Evolutionary conservation across 2,113 vertebrate genomes (phyloP), one percentile per base, ranked within the genome.

Genomic region (Mus musculus): DNA sequence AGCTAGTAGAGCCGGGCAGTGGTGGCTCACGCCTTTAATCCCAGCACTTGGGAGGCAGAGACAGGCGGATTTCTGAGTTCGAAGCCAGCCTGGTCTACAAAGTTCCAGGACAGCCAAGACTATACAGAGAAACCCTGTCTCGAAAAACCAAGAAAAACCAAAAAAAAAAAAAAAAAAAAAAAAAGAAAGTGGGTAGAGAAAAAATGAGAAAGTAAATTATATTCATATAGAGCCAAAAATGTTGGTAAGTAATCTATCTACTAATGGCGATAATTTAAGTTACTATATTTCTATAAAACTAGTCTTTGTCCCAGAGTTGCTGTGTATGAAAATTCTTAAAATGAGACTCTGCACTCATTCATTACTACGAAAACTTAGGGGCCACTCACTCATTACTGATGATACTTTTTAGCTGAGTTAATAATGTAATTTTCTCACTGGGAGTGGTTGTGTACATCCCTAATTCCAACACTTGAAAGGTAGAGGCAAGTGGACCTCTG

Each of bases 201-300:
- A 93, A 92, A 13, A 30, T 39, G 2, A 67, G 28, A 81, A 65
- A 49, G 59, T 33, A 59, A 78, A 76, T 91, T 93, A 61, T 2
- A 87, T 82, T 22, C n/a, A 93, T 56, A 46, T 7, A 88, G 39
- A 94, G 39, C 65, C 93, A 39, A 84, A 54, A 95, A 33, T 94
- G 33, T n/a, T 72, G 14, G 61, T 87, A 59, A 71, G 4, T 95
- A 85, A 93, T 86, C 56, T 91, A 5, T 81, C 56, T 92, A 7
- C 91, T 90, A 52, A 65, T 90, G 30, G 33, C 42, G 19, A 82
- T n/a, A 90, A 1, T 75, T 78, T 71, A 69, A 69, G 16, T 95
- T 52, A 61, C 24, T 63, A 39, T 87, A 39, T 96, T 92, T 80
- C 93, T 85, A 1, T 17, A 93, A 56, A 42, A 86, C n/a, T 88